Base-by-base conservation (phyloP, 2,797 vertebrate genomes). In the Setipinna tenuifilis region DNA sequence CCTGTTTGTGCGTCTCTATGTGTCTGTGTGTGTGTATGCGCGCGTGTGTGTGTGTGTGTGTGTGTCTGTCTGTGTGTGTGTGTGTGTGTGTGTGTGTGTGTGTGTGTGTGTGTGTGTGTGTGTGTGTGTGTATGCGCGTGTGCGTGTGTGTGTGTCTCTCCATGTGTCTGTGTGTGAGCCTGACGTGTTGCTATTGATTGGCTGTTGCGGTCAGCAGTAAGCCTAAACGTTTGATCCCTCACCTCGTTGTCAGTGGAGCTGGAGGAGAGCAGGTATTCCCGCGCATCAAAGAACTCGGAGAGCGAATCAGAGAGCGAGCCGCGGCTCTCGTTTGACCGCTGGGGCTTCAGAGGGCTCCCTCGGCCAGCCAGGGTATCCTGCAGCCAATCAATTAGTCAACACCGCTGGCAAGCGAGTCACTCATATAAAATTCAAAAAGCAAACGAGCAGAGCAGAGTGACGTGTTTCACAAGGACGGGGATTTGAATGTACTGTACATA, bases 231-330 rank as follows among this genome's bases (percentile, higher is more conserved):
- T 78, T 81, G 23, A 16, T 0, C 82, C 85, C 95, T 90, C 81
- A 99, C 98, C 97, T 99, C 98, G 54, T 99, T 99, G 92, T 99
- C 98, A 85, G 98, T 99, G 87, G 98, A 99, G 85, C 98, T 99
- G n/a, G 98, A 97, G 82, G 98, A 99, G 50, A 99, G 93, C 0
- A 99, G 95, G 90, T 98, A 97, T 93, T 99, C 98, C 91, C 98
- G 97, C 12, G 98, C 98, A 83, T 99, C 98, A 88, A 97, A 98
- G 90, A 99, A 99, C 93, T 99, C 98, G 0, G 97, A 97, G 54
- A 99, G 94, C 0, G 98, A 99, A 91, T 99, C 98, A 0, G 98
- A 95, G 84, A 99, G 95, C 7, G 98, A 99, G 0, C 95, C 92
- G 81, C 94, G 96, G 90, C 98, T 99, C 90, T 99, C 98, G 62